Evolutionary conservation across 2,888 invertebrate genomes (phyloP), one percentile per base, ranked within the genome.

Genomic region (Tetrapedia diversipes): DNA sequence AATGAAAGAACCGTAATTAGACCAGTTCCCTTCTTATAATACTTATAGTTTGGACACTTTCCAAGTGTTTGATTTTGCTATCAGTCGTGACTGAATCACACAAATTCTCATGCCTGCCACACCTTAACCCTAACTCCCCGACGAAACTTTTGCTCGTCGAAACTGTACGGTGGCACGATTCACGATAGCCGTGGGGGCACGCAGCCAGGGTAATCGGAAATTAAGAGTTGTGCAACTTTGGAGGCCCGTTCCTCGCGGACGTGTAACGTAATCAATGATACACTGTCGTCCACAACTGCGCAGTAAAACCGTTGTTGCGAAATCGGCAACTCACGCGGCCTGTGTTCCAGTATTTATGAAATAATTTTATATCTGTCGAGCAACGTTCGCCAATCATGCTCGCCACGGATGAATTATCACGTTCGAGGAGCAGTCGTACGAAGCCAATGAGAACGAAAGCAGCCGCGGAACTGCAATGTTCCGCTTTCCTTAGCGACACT

Each of bases 301-400:
- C 76, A 70, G 67, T 77, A 37, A 8, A 19, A 19, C 6, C n/a
- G 14, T 27, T 1, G 19, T 82, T 79, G 37, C 70, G 82, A 71
- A 81, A 82, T 43, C n/a, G 1, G 10, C 68, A 61, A 65, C 65
- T 73, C 82, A 71, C 73, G 71, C 76, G 71, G 10, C 11, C 4
- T 41, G 27, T 60, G 59, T 75, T 59, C 61, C 60, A 47, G 54
- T 66, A 63, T 76, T 81, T 57, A 45, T 81, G 54, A 66, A 78
- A 81, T 68, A 63, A 69, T 66, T 75, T 69, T 43, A 32, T 81
- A 81, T 81, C 77, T 66, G 11, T 56, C 45, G 34, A 29, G 22
- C 32, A 32, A 56, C 34, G 37, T 65, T 66, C 59, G 29, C 45
- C 67, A 67, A 75, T 67, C 77, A 56, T 56, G 64, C 64, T 41